Evolutionary conservation across 30 jellyfish, hydroid and myxozoan species (phyloP).

Genomic region (Cassiopea andromeda): DNA sequence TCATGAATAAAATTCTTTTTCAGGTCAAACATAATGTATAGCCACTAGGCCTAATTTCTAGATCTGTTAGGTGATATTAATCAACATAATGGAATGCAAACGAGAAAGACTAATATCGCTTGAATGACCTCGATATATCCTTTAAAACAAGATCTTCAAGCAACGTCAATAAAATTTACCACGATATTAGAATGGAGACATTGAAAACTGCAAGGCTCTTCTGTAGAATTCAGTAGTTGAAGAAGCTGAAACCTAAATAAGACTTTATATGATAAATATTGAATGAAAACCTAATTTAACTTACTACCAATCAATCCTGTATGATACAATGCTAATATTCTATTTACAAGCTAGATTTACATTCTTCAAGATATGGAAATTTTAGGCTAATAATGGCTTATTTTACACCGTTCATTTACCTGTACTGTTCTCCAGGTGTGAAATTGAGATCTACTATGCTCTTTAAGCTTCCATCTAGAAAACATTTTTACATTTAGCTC

Average conservation of each 20-base stretch:
- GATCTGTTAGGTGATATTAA: neutral
- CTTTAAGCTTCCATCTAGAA: conserved; percentile 4
- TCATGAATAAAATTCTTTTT: neutral
- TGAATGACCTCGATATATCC: neutral
- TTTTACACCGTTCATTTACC: conserved; percentile 4
- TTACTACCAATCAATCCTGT: no score
- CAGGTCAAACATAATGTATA: neutral
- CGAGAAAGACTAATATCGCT: neutral
- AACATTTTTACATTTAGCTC: neutral
- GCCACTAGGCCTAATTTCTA: neutral
- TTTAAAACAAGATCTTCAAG: neutral
- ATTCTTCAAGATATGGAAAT: no score
- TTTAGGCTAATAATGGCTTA: no score
- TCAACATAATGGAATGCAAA: no score
- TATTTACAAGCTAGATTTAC: no score
- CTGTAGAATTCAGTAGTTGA: neutral
- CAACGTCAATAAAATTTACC: neutral
- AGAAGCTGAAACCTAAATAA: conserved; percentile 44
- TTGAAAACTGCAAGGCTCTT: conserved; percentile 25
- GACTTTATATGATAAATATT: neutral
- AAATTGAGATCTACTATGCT: conserved; percentile 18
- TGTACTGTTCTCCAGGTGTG: conserved; percentile 62
- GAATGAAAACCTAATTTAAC: neutral
- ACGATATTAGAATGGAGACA: conserved; percentile 21
- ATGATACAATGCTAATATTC: no score